These are phyloP conservation scores for Plecturocebus donacophilus DNA, from an alignment of 2,113 vertebrate genomes.

Conservation along the genomic window DNA sequence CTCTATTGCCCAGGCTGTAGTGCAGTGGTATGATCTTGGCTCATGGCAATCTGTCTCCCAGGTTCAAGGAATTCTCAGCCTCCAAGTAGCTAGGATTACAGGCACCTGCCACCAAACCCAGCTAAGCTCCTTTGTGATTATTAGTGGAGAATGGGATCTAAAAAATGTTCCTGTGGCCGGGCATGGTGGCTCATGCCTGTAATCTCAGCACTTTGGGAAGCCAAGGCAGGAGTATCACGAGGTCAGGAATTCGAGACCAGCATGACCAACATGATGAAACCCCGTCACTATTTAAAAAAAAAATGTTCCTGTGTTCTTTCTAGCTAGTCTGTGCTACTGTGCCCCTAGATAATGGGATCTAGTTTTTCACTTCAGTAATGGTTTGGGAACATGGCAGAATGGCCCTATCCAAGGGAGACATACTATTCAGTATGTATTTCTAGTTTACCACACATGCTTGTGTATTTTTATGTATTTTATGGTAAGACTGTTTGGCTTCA, in stretches of 20 bases:
- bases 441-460: neutral
- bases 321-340: neutral
- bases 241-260: no score
- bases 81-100: no score
- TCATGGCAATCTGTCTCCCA: no score
- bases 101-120: no score
- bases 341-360: neutral
- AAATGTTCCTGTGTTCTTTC: neutral
- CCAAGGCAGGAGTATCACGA: no score
- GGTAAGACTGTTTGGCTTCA: constrained; percentile 9
- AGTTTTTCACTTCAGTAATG: constrained; percentile 14
- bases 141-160: constrained; percentile 35
- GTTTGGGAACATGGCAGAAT: constrained; percentile 6
- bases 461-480: neutral
- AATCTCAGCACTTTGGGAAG: no score
- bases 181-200: no score
- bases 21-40: no score
- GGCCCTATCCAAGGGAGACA: neutral
- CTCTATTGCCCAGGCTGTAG: no score
- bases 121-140: neutral
- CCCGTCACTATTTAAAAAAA: no score
- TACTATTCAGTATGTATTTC: constrained; percentile 24
- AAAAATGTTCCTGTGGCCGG: neutral
- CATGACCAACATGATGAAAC: no score
- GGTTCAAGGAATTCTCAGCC: no score